phyloP scores from a whole-genome alignment of 2,113 vertebrate species.

The Gallinago undulata region DNA sequence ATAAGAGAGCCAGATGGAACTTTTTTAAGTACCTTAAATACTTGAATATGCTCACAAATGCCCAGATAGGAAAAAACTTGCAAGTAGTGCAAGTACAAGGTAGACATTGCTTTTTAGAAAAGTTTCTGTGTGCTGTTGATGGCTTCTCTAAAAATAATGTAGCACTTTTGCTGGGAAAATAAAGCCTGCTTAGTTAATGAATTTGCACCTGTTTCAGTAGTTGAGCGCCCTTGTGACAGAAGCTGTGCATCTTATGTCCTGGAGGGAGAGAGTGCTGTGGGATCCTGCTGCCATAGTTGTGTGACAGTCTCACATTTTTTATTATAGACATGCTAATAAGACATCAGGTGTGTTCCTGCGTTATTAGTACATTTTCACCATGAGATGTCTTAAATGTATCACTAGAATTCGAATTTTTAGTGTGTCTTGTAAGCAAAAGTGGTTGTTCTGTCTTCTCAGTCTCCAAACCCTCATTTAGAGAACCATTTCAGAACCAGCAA shows the following conservation, averaged over 20 bases:
- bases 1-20: background rate
- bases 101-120: background rate
- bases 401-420: background rate
- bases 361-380: background rate
- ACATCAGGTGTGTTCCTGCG: background rate
- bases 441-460: background rate
- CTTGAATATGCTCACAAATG: background rate
- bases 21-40: background rate
- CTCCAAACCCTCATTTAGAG: background rate
- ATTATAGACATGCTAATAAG: background rate
- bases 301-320: background rate
- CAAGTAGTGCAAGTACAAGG: background rate
- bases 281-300: background rate
- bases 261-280: background rate
- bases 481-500: background rate
- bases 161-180: background rate
- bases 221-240: background rate
- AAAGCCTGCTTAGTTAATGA: background rate
- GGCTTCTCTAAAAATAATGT: background rate
- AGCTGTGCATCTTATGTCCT: background rate
- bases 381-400: background rate
- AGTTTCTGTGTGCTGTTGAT: background rate
- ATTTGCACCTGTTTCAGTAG: background rate
- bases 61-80: background rate
- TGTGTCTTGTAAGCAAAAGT: background rate